Evolutionary conservation across 2,888 invertebrate species (phyloP).

Genomic region (Geophilus truncorum): DNA sequence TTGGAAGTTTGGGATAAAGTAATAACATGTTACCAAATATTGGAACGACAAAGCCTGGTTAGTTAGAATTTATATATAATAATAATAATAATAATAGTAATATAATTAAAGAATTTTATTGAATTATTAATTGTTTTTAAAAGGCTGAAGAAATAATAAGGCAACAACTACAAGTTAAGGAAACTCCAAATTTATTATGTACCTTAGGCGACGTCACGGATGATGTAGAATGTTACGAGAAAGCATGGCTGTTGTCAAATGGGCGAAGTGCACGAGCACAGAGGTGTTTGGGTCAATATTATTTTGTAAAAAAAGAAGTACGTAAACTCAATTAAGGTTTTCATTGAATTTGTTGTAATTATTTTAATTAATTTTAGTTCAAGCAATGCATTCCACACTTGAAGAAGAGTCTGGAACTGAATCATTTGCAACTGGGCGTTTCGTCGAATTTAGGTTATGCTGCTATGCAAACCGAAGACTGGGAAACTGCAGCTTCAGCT

Average conservation of each 20-base stretch:
- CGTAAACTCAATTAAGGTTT: not conserved
- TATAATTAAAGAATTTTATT: too few species aligned
- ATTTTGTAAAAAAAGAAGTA: constrained; percentile 63
- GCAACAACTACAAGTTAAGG: constrained; percentile 67
- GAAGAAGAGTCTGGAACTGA: constrained; percentile 74
- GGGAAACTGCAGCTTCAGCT: constrained; percentile 75
- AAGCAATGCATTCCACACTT: constrained; percentile 73
- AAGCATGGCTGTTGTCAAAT: constrained; percentile 85
- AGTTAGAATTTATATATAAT: not conserved
- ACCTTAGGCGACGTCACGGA: constrained; percentile 83
- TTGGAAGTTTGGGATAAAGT: constrained; percentile 88
- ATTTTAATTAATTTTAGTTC: constrained; percentile 56
- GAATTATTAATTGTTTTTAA: not conserved
- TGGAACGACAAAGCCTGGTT: constrained; percentile 78
- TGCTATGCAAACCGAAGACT: constrained; percentile 69
- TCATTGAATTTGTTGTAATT: not conserved
- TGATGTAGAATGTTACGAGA: constrained; percentile 71
- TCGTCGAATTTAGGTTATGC: constrained; percentile 85
- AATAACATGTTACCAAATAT: constrained; percentile 78
- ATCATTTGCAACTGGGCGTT: constrained; percentile 77
- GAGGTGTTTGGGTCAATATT: constrained; percentile 75
- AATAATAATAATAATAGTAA: not conserved
- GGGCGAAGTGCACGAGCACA: constrained; percentile 76
- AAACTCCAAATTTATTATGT: constrained; percentile 82
- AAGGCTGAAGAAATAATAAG: constrained; percentile 82